phyloP scores from a whole-genome alignment of 2,113 vertebrate species.

The Ictalurus furcatus region DNA sequence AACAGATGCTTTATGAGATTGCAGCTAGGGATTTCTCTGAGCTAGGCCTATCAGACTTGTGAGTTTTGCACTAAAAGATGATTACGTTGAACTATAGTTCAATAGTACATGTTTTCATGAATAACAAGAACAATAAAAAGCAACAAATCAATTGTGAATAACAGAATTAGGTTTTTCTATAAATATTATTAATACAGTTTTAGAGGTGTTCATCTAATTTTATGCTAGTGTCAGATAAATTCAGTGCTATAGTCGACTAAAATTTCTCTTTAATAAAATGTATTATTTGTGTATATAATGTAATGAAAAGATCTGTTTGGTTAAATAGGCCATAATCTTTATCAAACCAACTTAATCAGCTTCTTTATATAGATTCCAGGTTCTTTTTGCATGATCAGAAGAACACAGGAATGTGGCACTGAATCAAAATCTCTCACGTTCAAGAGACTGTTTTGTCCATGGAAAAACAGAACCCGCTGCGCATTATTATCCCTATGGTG shows the following conservation, averaged over 20 bases:
- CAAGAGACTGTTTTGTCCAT: conserved; percentile 37
- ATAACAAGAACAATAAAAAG: neutral
- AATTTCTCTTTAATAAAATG: neutral
- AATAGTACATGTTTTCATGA: neutral
- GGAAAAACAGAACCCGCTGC: conserved; percentile 37
- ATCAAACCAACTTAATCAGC: neutral
- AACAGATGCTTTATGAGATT: neutral
- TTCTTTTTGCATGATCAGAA: neutral
- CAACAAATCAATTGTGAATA: neutral
- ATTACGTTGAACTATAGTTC: neutral
- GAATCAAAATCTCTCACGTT: neutral
- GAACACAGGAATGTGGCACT: neutral
- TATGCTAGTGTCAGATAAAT: neutral
- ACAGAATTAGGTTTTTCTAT: neutral
- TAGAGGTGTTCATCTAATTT: neutral
- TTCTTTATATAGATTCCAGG: neutral
- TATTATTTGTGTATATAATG: neutral
- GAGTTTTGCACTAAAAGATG: neutral
- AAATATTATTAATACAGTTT: neutral
- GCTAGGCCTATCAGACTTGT: neutral
- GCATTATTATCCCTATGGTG: conserved; percentile 46
- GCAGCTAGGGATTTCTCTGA: neutral
- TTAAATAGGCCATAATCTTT: neutral
- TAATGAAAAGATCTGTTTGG: neutral
- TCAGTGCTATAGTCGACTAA: neutral